Evolutionary conservation across 2,888 invertebrate genomes (phyloP).

Genomic region (Drosophila gaucha): DNA sequence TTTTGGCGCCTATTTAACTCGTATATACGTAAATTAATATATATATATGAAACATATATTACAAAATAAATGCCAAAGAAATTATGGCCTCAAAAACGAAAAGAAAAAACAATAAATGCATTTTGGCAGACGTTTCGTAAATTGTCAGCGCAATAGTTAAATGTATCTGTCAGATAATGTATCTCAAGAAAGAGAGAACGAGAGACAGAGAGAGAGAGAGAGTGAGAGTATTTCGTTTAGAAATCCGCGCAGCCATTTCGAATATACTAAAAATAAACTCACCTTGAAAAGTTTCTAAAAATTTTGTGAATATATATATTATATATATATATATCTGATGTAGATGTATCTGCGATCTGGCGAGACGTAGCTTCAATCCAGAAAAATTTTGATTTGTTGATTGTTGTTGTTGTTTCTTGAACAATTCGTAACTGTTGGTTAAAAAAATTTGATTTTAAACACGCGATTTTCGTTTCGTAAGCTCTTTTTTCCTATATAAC

Average conservation of each 20-base stretch:
- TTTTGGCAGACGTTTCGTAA: slow-evolving; percentile 40
- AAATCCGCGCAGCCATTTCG: slow-evolving; percentile 81
- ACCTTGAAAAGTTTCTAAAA: slow-evolving; percentile 85
- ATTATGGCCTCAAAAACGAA: slow-evolving; percentile 37
- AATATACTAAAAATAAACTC: slow-evolving; percentile 84
- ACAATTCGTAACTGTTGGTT: slow-evolving; percentile 38
- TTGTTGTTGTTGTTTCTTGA: slow-evolving; percentile 21
- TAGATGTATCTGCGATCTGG: slow-evolving; percentile 26
- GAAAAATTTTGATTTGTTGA: slow-evolving; percentile 28
- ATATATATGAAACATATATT: slow-evolving; percentile 23
- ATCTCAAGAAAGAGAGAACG: slow-evolving; percentile 29
- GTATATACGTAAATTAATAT: slow-evolving; percentile 16
- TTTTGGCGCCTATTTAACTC: slow-evolving; percentile 48
- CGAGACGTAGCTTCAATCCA: slow-evolving; percentile 58
- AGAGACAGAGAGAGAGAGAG: slow-evolving; percentile 16
- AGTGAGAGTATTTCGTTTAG: slow-evolving; percentile 56
- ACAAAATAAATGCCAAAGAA: slow-evolving; percentile 46
- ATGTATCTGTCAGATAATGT: slow-evolving; percentile 56
- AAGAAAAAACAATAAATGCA: slow-evolving; percentile 35
- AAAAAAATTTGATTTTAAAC: slow-evolving; percentile 27
- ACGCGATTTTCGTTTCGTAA: slow-evolving; percentile 60
- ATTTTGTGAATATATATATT: slow-evolving; percentile 56
- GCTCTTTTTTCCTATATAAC: slow-evolving; percentile 18
- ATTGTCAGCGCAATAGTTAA: slow-evolving; percentile 27
- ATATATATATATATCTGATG: slow-evolving; percentile 6